These are phyloP conservation scores for Sarcophaga peregrina DNA, from an alignment of 1,140 invertebrate genomes.

Conservation along the genomic window DNA sequence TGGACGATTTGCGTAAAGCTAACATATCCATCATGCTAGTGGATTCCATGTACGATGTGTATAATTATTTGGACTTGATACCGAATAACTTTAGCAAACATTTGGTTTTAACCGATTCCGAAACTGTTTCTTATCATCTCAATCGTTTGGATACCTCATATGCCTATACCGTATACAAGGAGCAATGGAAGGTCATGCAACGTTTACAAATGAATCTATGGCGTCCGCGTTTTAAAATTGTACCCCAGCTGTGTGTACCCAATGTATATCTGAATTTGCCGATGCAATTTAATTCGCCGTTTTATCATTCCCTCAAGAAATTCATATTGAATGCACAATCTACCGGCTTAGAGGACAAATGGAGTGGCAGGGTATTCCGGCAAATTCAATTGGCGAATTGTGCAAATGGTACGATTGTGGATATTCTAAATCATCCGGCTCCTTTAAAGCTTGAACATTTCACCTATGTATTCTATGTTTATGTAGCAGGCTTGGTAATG, in stretches of 20 bases:
- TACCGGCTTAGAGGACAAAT: slow-evolving; percentile 3
- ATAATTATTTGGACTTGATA: slow-evolving; percentile 22
- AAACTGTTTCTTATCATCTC: slow-evolving; percentile 47
- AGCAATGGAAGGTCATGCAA: slow-evolving; percentile 48
- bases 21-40: neutral
- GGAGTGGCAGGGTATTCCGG: neutral
- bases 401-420: neutral
- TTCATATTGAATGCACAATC: slow-evolving; percentile 54
- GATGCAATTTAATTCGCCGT: slow-evolving; percentile 55
- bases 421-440: neutral
- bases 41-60: neutral
- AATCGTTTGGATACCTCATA: slow-evolving; percentile 54
- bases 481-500: neutral
- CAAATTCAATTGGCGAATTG: slow-evolving; percentile 12
- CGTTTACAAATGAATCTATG: neutral
- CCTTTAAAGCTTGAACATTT: neutral
- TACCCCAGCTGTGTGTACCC: slow-evolving; percentile 54
- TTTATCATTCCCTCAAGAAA: slow-evolving; percentile 58
- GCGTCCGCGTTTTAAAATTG: neutral
- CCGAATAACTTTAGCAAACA: neutral
- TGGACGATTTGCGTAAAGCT: neutral
- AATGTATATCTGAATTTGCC: slow-evolving; percentile 58
- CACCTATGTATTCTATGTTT: neutral
- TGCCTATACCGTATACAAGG: slow-evolving; percentile 58
- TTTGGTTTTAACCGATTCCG: neutral